A percentile compares a stretch with the other conserved stretches of the same genome.
Evolutionary conservation across 2,113 vertebrate species (phyloP).

Genomic region (Aleadryas rufinucha): DNA sequence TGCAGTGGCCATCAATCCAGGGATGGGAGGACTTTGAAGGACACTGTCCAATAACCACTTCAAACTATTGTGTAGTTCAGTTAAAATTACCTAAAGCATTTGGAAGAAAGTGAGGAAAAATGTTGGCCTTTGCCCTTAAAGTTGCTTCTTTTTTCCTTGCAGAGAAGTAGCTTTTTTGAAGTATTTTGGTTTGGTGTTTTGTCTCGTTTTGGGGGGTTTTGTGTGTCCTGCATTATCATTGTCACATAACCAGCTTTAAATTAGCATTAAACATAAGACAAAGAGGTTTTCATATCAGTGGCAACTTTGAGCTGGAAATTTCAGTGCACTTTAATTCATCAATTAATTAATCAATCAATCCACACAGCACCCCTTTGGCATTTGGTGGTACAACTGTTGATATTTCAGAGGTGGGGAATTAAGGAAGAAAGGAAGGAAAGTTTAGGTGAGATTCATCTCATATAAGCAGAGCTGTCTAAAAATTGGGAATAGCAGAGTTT

Average conservation of each 20-base stretch:
- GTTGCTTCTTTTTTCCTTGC: neutral
- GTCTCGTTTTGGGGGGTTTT: rapidly evolving
- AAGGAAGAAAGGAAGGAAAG: neutral
- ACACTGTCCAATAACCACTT: neutral
- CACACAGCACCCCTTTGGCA: neutral
- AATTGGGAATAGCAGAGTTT: neutral
- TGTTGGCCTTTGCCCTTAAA: neutral
- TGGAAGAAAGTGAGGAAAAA: neutral
- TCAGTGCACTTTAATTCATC: neutral
- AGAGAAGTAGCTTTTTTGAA: neutral
- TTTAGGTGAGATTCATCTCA: neutral
- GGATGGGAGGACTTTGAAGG: neutral
- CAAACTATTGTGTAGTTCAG: neutral
- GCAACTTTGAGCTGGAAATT: neutral
- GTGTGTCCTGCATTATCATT: neutral
- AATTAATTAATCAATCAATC: neutral
- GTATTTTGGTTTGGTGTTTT: neutral
- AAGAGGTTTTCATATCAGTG: neutral
- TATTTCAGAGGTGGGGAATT: neutral
- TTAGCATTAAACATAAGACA: neutral
- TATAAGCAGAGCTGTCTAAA: neutral
- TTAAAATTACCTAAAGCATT: neutral
- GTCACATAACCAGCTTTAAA: neutral
- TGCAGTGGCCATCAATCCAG: neutral
- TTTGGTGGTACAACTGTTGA: neutral